Conservation (phyloP, 2,888 invertebrate genomes). For the Dione vanillae region DNA sequence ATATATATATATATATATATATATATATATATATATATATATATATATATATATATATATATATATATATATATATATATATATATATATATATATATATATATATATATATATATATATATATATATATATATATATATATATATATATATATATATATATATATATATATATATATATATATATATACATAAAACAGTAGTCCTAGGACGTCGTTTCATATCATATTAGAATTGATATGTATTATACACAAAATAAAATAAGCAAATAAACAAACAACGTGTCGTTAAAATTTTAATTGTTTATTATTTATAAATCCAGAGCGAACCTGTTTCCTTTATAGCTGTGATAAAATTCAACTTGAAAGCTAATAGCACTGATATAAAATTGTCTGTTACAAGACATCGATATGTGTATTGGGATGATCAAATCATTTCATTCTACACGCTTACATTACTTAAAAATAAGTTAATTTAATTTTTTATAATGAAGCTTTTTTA, state of each 20-base stretch:
- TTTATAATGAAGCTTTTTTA: background rate
- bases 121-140: no score
- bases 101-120: no score
- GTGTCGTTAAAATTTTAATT: constrained; percentile 65
- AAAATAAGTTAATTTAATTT: background rate
- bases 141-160: no score
- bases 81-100: no score
- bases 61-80: no score
- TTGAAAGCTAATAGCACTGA: constrained; percentile 61
- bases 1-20: no score
- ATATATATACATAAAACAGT: no score
- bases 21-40: no score
- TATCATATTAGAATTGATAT: no score
- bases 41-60: no score
- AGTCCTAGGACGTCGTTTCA: no score
- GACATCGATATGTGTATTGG: constrained; percentile 33
- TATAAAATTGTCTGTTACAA: constrained; percentile 47
- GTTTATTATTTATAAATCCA: constrained; percentile 59
- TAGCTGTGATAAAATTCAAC: constrained; percentile 58
- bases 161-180: no score
- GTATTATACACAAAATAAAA: background rate
- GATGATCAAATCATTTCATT: constrained; percentile 10
- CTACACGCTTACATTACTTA: constrained; percentile 6
- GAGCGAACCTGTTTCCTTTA: constrained; percentile 53
- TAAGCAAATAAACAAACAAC: constrained; percentile 6